Conservation (phyloP, 2,797 vertebrate genomes). For the Centroberyx gerrardi region DNA sequence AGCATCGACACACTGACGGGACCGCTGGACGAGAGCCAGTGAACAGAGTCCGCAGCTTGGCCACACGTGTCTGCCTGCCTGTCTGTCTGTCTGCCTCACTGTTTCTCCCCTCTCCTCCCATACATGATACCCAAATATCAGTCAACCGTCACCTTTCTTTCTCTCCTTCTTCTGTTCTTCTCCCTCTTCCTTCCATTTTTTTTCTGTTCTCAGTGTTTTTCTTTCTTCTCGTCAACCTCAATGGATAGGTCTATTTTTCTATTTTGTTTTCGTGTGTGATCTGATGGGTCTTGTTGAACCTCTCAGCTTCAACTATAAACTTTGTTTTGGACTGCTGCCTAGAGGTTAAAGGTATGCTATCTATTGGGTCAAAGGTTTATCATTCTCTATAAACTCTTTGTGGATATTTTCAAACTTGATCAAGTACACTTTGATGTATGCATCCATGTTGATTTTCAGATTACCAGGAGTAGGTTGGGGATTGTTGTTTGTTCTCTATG, state of each 20-base stretch:
- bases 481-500: constrained; percentile 48
- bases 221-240: constrained; percentile 40
- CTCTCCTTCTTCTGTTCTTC: background rate
- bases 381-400: constrained; percentile 22
- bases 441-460: constrained; percentile 62
- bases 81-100: constrained; percentile 23
- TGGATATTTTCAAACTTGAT: constrained; percentile 57
- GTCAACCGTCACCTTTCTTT: constrained; percentile 36
- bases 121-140: constrained; percentile 42
- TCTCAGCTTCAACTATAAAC: constrained; percentile 11
- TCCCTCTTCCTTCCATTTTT: background rate
- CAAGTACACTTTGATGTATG: constrained; percentile 49
- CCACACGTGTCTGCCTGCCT: constrained; percentile 15
- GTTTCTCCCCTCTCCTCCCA: constrained; percentile 9
- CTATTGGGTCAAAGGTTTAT: constrained; percentile 36
- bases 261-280: constrained; percentile 55
- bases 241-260: constrained; percentile 70
- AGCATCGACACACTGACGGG: constrained; percentile 96
- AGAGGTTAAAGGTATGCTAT: constrained; percentile 47
- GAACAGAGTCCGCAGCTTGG: constrained; percentile 70
- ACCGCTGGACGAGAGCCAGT: constrained; percentile 93
- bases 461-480: constrained; percentile 34
- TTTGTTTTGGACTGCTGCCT: constrained; percentile 45
- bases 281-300: constrained; percentile 36
- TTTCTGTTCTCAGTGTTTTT: constrained; percentile 6